Percentiles rank a stretch among this genome's conserved stretches.
Evolutionary conservation across 2,797 vertebrate species (phyloP).

Genomic region (Pangasius mekongensis): DNA sequence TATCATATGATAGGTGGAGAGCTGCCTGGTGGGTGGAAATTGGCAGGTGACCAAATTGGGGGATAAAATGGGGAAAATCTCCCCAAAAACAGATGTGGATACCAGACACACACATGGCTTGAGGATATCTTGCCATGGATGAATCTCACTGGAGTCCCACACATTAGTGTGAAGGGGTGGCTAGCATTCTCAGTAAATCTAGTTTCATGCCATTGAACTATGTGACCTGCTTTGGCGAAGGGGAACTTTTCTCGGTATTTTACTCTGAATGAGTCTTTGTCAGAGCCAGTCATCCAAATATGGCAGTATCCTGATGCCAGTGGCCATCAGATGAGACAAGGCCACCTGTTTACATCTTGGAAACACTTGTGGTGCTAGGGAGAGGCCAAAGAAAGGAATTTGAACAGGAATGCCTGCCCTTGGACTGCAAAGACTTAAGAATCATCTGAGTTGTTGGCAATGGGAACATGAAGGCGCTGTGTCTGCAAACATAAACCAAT

Average conservation of each 20-base stretch:
- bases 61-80: not conserved
- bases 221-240: too few relatives aligned
- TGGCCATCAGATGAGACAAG: not conserved
- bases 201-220: not conserved
- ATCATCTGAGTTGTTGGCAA: not conserved
- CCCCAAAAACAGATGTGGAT: not conserved
- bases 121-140: not conserved
- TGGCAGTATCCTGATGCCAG: not conserved
- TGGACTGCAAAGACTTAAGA: slow-evolving; percentile 4
- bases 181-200: not conserved
- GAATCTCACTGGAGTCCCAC: not conserved
- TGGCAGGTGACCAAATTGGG: not conserved
- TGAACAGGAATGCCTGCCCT: slow-evolving; percentile 17
- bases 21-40: not conserved
- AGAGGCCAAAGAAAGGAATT: slow-evolving; percentile 10
- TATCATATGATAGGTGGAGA: not conserved
- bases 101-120: not conserved
- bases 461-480: not conserved
- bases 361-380: not conserved
- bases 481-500: not conserved
- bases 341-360: slow-evolving; percentile 4
- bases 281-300: not conserved
- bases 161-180: not conserved
- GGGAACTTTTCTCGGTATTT: not conserved
- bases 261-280: not conserved